Conservation (phyloP, 2,113 vertebrate species). For the Mesocricetus auratus region DNA sequence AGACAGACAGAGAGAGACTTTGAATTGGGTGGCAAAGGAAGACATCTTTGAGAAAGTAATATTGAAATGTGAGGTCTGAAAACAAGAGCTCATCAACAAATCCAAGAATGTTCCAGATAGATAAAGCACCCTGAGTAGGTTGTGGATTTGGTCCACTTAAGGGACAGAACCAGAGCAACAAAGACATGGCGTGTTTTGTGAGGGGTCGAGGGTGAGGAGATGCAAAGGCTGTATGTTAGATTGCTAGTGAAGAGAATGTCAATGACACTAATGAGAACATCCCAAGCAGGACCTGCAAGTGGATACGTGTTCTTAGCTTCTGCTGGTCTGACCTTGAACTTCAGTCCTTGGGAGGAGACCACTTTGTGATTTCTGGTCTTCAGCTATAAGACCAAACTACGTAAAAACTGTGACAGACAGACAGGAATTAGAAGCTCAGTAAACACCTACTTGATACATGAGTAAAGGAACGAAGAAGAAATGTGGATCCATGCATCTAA, state of each 20-base stretch:
- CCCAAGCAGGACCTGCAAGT: neutral
- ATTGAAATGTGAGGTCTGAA: neutral
- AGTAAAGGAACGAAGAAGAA: neutral
- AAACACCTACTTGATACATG: conserved; percentile 1
- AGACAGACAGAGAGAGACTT: neutral
- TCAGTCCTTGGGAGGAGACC: neutral
- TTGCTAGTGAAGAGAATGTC: neutral
- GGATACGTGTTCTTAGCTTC: neutral
- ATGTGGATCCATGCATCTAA: neutral
- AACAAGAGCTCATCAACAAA: conserved; percentile 10
- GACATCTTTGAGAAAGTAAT: neutral
- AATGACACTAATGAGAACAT: neutral
- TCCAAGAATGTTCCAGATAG: neutral
- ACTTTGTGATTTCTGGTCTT: neutral
- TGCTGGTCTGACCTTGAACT: neutral
- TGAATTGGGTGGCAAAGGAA: neutral
- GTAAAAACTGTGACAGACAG: neutral
- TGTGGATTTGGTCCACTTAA: neutral
- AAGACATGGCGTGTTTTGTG: neutral
- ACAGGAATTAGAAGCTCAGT: neutral
- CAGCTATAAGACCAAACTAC: neutral
- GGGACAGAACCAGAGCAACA: neutral
- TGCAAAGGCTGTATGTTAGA: neutral
- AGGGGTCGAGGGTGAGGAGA: neutral
- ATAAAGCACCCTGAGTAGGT: neutral